Evolutionary conservation across 2,888 invertebrate genomes (phyloP).

Genomic region (Sipha maydis): DNA sequence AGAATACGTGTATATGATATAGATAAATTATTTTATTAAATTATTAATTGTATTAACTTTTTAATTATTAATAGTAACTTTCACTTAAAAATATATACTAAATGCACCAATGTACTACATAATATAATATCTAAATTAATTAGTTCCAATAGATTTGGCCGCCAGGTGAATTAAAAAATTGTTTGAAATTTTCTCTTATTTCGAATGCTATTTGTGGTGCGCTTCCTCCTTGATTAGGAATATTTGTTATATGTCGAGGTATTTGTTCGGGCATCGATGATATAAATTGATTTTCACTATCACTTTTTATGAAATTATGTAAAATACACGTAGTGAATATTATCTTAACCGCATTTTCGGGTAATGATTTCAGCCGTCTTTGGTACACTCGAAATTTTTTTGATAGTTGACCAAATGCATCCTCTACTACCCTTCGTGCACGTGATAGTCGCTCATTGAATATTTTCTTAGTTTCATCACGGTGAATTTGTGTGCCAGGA

Average conservation of each 20-base stretch:
- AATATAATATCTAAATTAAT: neutral
- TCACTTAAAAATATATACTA: neutral
- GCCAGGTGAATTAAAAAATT: slow-evolving; percentile 23
- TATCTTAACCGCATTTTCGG: slow-evolving; percentile 33
- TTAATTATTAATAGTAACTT: neutral
- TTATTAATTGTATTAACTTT: no score
- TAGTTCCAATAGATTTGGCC: slow-evolving; percentile 22
- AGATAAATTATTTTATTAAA: neutral
- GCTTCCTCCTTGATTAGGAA: slow-evolving; percentile 21
- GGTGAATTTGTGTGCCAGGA: no score
- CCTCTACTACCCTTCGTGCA: no score
- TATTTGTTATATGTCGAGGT: slow-evolving; percentile 34
- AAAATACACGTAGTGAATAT: no score
- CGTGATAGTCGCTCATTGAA: no score
- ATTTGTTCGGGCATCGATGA: slow-evolving; percentile 6
- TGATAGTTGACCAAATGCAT: slow-evolving; percentile 26
- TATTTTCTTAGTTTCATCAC: no score
- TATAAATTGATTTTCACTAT: slow-evolving; percentile 16
- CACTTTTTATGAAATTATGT: slow-evolving; percentile 24
- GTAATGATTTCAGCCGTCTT: slow-evolving; percentile 32
- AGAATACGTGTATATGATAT: neutral
- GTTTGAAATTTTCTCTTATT: slow-evolving; percentile 30
- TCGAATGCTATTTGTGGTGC: slow-evolving; percentile 24
- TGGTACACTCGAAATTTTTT: slow-evolving; percentile 38
- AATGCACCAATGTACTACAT: neutral